Evolutionary conservation across 2,888 invertebrate species (phyloP).

Genomic region (Andricus quercusramuli): DNA sequence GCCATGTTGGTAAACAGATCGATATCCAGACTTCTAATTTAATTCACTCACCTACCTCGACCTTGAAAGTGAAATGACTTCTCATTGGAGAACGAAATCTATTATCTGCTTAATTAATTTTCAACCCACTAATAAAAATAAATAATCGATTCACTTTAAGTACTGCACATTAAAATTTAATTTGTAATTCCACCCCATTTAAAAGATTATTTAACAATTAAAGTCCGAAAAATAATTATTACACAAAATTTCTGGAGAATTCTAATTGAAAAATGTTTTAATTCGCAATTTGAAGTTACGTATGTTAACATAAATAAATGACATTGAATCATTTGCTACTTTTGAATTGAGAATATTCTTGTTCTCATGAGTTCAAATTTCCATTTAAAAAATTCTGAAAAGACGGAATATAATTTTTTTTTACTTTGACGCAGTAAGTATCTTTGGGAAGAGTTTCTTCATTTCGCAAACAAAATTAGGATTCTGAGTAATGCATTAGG

Average conservation of each 20-base stretch:
- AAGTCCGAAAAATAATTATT: no score
- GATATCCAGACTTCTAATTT: slow-evolving; percentile 19
- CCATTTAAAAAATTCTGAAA: neutral
- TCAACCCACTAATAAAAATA: neutral
- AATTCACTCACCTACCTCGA: slow-evolving; percentile 15
- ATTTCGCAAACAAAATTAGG: neutral
- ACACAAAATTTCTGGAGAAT: no score
- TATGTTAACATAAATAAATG: no score
- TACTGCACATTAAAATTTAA: no score
- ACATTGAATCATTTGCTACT: no score
- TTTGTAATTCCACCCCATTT: no score
- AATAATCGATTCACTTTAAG: no score
- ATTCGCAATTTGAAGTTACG: no score
- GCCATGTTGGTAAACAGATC: slow-evolving; percentile 34
- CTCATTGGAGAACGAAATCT: neutral
- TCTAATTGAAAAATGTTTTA: no score
- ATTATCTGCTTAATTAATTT: neutral
- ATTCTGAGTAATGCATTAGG: neutral
- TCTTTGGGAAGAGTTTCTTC: neutral
- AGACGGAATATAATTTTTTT: neutral
- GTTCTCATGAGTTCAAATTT: neutral
- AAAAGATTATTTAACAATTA: no score
- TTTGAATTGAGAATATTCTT: neutral
- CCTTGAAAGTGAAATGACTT: slow-evolving; percentile 9
- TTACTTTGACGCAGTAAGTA: neutral